Conservation (phyloP, 2,888 invertebrate genomes). For the Diadegma fenestrale region DNA sequence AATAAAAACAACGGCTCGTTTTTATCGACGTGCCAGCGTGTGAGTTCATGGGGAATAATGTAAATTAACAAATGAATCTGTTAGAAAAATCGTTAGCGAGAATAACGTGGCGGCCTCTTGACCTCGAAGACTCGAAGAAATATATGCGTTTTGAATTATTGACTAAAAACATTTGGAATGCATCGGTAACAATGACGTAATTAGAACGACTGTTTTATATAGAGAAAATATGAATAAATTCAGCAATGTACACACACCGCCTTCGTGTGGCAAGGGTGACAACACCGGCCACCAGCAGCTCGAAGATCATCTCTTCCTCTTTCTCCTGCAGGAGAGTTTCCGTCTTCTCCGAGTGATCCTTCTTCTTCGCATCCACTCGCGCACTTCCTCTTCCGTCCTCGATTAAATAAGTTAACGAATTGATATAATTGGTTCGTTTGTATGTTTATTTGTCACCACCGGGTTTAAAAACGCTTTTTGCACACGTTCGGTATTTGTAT, state of each 20-base stretch:
- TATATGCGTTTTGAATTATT: not conserved
- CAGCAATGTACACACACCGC: slow-evolving; percentile 85
- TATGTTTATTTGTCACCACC: slow-evolving; percentile 41
- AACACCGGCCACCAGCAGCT: slow-evolving; percentile 84
- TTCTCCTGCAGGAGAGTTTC: slow-evolving; percentile 80
- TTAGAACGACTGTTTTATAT: slow-evolving; percentile 11
- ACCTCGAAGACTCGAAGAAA: not conserved
- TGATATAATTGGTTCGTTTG: not conserved
- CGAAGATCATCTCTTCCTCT: slow-evolving; percentile 84
- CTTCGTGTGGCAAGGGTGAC: slow-evolving; percentile 84
- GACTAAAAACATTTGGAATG: not conserved
- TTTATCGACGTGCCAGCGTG: not conserved
- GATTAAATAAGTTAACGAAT: slow-evolving; percentile 13
- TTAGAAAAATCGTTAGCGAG: not conserved
- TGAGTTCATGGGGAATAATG: not conserved
- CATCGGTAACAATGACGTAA: slow-evolving; percentile 23
- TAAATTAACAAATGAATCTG: not conserved
- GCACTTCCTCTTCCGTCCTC: slow-evolving; percentile 69
- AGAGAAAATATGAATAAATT: slow-evolving; percentile 78
- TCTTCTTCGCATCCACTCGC: slow-evolving; percentile 79
- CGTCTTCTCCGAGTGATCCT: slow-evolving; percentile 77
- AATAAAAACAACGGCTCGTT: not conserved
- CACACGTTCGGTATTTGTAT: not conserved
- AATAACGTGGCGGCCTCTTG: not conserved
- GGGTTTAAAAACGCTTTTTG: slow-evolving; percentile 19